Conservation (phyloP, 2,888 invertebrate genomes). For the Meandrusa payeni region DNA sequence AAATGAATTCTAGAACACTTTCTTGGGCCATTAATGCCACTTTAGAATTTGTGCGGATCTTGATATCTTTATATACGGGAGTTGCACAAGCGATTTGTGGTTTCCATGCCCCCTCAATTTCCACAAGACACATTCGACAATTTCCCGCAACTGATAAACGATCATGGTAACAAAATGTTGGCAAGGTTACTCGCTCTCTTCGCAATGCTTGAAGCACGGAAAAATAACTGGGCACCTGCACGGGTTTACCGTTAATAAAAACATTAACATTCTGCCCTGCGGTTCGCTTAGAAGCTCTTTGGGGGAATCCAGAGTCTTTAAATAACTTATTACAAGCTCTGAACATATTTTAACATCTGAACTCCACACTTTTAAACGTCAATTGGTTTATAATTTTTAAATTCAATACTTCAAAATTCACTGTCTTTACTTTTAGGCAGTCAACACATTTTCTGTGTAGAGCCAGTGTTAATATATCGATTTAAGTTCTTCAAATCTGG, state of each 20-base stretch:
- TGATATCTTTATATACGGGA: constrained; percentile 98
- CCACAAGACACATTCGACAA: constrained; percentile 99
- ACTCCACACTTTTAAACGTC: too few species aligned
- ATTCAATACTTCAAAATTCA: too few species aligned
- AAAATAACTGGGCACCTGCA: constrained; percentile 94
- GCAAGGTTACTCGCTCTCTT: constrained; percentile 75
- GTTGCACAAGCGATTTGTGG: constrained; percentile 99
- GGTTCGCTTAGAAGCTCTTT: constrained; percentile 31
- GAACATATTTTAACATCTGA: constrained; percentile 40
- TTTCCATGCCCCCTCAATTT: constrained; percentile 97
- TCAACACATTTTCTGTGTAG: too few species aligned
- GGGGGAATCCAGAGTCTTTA: constrained; percentile 31
- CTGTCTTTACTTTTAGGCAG: too few species aligned
- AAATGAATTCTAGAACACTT: constrained; percentile 97
- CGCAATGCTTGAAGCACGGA: constrained; percentile 89
- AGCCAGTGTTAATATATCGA: not conserved
- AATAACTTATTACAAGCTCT: constrained; percentile 37
- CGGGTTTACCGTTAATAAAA: constrained; percentile 97
- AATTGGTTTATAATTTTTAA: too few species aligned
- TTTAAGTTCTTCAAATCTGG: too few species aligned
- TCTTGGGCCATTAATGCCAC: constrained; percentile 85
- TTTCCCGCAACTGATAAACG: constrained; percentile 98
- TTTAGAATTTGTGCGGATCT: constrained; percentile 96
- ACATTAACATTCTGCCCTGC: constrained; percentile 76
- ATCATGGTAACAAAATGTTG: constrained; percentile 99